Conservation (phyloP, 2,113 vertebrate genomes). For the Acrocephalus kingi region DNA sequence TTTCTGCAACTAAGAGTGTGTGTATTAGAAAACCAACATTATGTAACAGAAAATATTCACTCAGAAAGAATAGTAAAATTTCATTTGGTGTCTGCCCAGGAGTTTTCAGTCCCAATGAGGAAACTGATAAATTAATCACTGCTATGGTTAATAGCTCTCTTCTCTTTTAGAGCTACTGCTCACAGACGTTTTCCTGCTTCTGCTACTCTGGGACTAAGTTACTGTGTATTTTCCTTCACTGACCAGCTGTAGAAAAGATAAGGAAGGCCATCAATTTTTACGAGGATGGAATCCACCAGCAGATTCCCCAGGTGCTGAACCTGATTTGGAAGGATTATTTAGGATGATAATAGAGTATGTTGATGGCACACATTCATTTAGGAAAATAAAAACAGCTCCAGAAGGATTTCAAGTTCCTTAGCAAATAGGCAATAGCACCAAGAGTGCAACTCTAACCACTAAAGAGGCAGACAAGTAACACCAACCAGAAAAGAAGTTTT, state of each 20-base stretch:
- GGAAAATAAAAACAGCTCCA: neutral
- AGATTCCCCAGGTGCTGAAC: neutral
- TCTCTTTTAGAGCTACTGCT: neutral
- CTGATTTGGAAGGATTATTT: neutral
- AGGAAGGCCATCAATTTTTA: neutral
- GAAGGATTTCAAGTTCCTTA: neutral
- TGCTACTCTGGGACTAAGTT: neutral
- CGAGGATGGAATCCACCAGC: neutral
- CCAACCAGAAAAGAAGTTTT: neutral
- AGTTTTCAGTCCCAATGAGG: neutral
- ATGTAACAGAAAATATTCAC: neutral
- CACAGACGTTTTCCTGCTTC: neutral
- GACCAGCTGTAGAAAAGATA: neutral
- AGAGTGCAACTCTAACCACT: neutral
- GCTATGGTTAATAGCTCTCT: fast-evolving
- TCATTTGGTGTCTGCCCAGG: neutral
- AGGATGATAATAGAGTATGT: neutral
- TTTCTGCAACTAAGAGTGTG: neutral
- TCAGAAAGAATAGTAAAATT: neutral
- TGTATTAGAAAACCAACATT: neutral
- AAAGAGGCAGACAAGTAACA: neutral
- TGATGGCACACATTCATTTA: neutral
- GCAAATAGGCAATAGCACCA: neutral
- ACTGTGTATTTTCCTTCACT: neutral
- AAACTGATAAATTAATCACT: neutral